Base-by-base conservation (phyloP, 1,140 invertebrate species). In the Drosophila mojavensis region DNA sequence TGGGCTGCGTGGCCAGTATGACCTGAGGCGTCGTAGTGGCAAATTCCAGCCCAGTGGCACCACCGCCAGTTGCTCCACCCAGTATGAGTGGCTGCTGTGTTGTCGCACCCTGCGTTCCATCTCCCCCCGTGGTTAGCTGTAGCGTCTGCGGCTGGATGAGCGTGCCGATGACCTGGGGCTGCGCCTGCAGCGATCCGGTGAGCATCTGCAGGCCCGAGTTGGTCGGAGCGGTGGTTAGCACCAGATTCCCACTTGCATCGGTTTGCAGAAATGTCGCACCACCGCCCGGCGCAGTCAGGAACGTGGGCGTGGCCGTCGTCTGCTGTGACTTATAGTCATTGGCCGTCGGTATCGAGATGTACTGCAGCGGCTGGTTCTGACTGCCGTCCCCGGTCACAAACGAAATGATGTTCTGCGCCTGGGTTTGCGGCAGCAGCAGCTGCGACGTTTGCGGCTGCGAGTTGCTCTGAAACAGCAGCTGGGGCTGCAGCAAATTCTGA, bases 1-100 rank as follows among this genome's bases (percentile, higher is more conserved):
- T 95, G 2, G 96, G 96, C 71, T 96, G 96, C 24, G 94, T 95
- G 26, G 94, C 93, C 39, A 96, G 93, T 75, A 95, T 95, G 93
- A 96, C 95, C 45, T 94, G 94, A 0, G 95, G 95, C 83, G 95
- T 94, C 4, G 94, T 94, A 2, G 95, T 94, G 13, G 95, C 95
- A 93, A 96, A 95, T 88, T 96, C 96, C 48, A 96, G 30, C 0
- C 90, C 90, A 0, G 78, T 84, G 6, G 67, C 15, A 0, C 60
- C 66, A 0, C 61, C 65, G 0, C 67, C 78, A 1, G 59, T 13
- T 0, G 67, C 53, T 5, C 82, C 74, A 7, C 90, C 79, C 15
- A 91, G 55, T 2, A 91, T 91, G 0, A 91, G 39, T 2, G 81
- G 81, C 41, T 91, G 90, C 24, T 91, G 90, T 5, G 13, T 47